These are phyloP conservation scores for Castor canadensis DNA, from an alignment of 2,113 vertebrate species.

Conservation along the genomic window DNA sequence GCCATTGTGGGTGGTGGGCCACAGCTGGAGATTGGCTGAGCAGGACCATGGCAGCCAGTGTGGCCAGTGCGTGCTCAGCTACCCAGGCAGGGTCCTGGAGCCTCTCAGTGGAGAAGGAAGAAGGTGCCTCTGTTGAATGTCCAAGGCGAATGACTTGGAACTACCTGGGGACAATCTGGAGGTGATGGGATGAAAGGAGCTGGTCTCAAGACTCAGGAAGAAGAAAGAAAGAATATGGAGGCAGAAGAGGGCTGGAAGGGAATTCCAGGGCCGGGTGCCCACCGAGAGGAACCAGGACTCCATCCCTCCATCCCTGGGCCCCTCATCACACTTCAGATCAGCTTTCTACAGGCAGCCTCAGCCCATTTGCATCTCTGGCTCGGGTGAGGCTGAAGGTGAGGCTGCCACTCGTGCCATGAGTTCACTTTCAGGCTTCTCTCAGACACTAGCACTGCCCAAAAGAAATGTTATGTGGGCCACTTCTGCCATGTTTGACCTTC, in stretches of 20 bases:
- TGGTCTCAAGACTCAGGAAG: not conserved
- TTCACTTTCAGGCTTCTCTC: not conserved
- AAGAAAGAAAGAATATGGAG: not conserved
- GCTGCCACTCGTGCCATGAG: fast-evolving
- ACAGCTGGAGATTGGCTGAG: not conserved
- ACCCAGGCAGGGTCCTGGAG: not conserved
- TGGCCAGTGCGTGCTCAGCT: not conserved
- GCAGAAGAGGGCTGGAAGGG: not conserved
- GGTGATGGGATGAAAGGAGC: not conserved
- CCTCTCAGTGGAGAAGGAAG: not conserved
- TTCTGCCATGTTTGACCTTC: not conserved
- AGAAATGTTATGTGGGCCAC: not conserved
- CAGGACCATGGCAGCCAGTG: not conserved
- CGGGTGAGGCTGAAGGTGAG: not conserved
- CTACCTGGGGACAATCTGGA: not conserved
- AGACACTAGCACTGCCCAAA: not conserved
- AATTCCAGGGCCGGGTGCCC: not conserved
- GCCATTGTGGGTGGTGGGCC: not conserved
- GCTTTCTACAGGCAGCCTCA: not conserved
- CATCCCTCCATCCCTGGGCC: not conserved
- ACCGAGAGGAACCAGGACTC: not conserved
- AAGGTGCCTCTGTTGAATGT: not conserved
- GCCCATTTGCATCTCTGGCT: not conserved
- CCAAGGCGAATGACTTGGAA: not conserved
- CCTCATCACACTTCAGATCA: not conserved